Conservation (phyloP, 1,140 invertebrate species). For the Pectinophora gossypiella region DNA sequence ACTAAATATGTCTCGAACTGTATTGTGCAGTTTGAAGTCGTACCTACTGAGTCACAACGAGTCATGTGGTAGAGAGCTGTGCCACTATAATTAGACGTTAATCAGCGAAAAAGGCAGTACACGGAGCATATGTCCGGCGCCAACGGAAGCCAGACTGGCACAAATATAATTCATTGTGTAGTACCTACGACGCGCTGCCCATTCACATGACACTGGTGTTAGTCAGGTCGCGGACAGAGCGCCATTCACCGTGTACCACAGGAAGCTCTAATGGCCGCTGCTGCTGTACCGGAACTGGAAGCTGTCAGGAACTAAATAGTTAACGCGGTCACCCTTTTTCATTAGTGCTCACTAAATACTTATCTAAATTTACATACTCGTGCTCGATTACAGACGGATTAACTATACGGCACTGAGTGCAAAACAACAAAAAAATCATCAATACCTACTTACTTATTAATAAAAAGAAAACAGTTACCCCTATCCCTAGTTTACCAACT, state of each 20-base stretch:
- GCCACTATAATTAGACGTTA: slow-evolving; percentile 71
- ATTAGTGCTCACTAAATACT: too few species aligned
- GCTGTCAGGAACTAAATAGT: slow-evolving; percentile 45
- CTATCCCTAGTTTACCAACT: too few species aligned
- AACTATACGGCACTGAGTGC: too few species aligned
- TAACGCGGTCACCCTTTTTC: slow-evolving; percentile 23
- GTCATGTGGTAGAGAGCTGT: slow-evolving; percentile 54
- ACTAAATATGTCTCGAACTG: slow-evolving; percentile 37
- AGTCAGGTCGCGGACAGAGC: slow-evolving; percentile 40
- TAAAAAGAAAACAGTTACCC: too few species aligned
- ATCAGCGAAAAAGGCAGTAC: slow-evolving; percentile 65
- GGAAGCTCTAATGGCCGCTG: slow-evolving; percentile 57
- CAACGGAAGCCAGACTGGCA: slow-evolving; percentile 64
- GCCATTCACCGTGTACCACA: slow-evolving; percentile 47
- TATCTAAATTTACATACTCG: too few species aligned
- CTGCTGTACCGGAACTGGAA: slow-evolving; percentile 51
- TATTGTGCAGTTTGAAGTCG: slow-evolving; percentile 44
- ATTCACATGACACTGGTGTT: slow-evolving; percentile 53
- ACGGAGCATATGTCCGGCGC: slow-evolving; percentile 59
- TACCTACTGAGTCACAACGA: slow-evolving; percentile 59
- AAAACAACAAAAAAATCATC: too few species aligned
- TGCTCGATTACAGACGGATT: too few species aligned
- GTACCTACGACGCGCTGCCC: slow-evolving; percentile 53
- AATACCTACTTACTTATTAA: too few species aligned
- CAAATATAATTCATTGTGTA: slow-evolving; percentile 61